Evolutionary conservation across 2,888 invertebrate species (phyloP), one percentile per base, ranked within the genome.

Genomic region (Plagodis dolabraria): DNA sequence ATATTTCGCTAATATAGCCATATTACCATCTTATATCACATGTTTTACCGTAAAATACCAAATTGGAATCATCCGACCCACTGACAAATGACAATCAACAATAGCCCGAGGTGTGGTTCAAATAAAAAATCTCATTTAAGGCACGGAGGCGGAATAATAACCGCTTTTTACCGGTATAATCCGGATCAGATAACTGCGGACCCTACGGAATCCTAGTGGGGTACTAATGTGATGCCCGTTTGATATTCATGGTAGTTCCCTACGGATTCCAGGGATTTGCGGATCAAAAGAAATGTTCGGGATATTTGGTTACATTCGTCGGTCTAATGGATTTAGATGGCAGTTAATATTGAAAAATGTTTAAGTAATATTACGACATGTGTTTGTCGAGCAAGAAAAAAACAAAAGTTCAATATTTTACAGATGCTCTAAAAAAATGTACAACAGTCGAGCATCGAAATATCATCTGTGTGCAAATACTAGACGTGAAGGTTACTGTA

Each of bases 151-250:
- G 89, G 88, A 92, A 92, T 92, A 92, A 92, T 90, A 80, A 89
- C 83, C 76, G 86, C 87, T 90, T 91, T 92, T 91, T 91, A 90
- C 88, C 77, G 83, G 82, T 69, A 74, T 90, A 91, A 91, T 89
- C 88, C 87, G 81, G 87, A 90, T 91, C 90, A 87, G 89, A 92
- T 90, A 86, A 78, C 80, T 66, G 69, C 57, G 52, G 67, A 46
- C 44, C 47, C 52, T 44, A 10, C 45, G 33, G 46, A 12, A 12
- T 50, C 44, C 40, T 34, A 48, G 35, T 36, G 33, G 65, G 65
- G 49, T 75, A 76, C 80, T 79, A 82, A 85, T 84, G 79, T 77
- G 83, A 86, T 85, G 83, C 80, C 72, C 79, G 85, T 90, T 90
- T 85, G 87, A 88, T 90, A 90, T 91, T 90, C 90, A 91, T 90